Conservation (phyloP, 2,797 vertebrate species). For the Phalloptychus januarius region DNA sequence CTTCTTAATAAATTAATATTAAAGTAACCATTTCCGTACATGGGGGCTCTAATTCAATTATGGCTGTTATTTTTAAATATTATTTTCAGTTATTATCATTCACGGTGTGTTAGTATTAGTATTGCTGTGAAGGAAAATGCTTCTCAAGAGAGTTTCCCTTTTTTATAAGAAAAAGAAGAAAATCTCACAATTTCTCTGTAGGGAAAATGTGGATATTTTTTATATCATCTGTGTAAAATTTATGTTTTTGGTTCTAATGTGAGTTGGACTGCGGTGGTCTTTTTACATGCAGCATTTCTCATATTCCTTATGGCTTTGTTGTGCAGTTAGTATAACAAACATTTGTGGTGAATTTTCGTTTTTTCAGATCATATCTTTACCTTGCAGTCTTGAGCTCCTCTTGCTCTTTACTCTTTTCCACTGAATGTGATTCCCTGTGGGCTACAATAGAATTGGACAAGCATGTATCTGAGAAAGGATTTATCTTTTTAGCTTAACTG, state of each 20-base stretch:
- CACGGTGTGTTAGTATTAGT: not conserved
- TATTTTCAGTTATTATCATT: not conserved
- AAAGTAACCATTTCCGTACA: not conserved
- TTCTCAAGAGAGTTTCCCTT: not conserved
- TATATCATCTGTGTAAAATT: not conserved
- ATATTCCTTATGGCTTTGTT: not conserved
- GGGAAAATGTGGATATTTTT: not conserved
- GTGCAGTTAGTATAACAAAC: not conserved
- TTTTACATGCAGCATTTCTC: not conserved
- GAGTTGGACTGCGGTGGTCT: not conserved
- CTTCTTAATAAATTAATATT: not conserved
- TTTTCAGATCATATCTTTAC: not conserved
- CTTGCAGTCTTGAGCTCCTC: not conserved
- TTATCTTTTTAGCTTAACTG: not conserved
- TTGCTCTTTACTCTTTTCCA: slow-evolving; percentile 18
- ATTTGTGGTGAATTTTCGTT: slow-evolving; percentile 8
- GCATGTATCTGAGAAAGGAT: not conserved
- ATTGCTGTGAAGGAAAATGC: not conserved
- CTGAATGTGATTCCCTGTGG: not conserved
- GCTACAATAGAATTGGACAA: not conserved
- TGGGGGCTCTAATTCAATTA: not conserved
- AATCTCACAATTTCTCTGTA: not conserved
- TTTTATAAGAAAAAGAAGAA: not conserved
- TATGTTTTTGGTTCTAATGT: not conserved
- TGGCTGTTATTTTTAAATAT: not conserved